These are phyloP conservation scores for Panurus biarmicus DNA, from an alignment of 2,113 vertebrate species.

Conservation along the genomic window DNA sequence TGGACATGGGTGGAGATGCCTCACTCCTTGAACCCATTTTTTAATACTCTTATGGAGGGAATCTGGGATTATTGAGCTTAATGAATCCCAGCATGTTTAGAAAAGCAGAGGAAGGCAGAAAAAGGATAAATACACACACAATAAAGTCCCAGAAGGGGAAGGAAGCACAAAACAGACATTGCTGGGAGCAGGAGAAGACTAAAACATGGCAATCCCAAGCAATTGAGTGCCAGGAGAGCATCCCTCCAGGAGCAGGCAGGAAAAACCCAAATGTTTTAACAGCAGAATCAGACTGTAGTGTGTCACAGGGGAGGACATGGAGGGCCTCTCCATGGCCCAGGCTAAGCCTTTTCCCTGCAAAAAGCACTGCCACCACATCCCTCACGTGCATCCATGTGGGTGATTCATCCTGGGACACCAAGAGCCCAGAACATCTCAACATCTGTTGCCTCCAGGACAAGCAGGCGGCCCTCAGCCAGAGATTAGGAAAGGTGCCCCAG, in stretches of 20 bases:
- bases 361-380: neutral
- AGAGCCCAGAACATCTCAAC: neutral
- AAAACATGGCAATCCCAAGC: neutral
- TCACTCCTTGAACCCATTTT: neutral
- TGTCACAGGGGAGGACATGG: neutral
- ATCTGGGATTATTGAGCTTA: neutral
- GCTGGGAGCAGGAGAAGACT: neutral
- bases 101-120: neutral
- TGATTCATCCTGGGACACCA: neutral
- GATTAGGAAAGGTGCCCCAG: neutral
- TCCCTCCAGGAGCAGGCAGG: neutral
- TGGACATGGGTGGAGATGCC: neutral
- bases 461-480: neutral
- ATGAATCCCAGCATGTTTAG: neutral
- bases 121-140: neutral
- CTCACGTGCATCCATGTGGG: accelerated
- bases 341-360: neutral
- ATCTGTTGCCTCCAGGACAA: neutral
- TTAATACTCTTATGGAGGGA: neutral
- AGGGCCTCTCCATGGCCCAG: neutral
- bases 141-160: neutral
- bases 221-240: neutral
- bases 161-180: neutral
- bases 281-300: neutral
- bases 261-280: neutral